Conservation (phyloP, 2,888 invertebrate genomes). For the Seira ritae region DNA sequence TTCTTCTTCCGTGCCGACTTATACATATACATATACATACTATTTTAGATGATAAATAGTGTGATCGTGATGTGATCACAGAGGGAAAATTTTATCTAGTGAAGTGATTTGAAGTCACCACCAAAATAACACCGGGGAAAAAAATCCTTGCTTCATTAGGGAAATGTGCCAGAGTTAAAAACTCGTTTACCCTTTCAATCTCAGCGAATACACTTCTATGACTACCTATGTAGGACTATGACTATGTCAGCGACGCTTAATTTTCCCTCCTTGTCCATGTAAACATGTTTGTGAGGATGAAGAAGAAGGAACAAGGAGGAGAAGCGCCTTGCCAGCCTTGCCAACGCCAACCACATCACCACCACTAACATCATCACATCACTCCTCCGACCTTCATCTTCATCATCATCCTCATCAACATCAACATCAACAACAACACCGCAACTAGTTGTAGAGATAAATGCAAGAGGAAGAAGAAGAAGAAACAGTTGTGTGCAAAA, state of each 20-base stretch:
- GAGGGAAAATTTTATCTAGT: constrained; percentile 1
- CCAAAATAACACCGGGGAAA: constrained; percentile 1
- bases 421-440: background rate
- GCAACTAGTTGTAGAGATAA: background rate
- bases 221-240: no score
- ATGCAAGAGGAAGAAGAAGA: background rate
- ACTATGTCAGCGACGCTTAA: no score
- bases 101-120: constrained; percentile 12
- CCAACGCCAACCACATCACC: constrained; percentile 8
- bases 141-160: constrained; percentile 16
- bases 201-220: no score
- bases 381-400: background rate
- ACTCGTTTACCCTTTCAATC: constrained; percentile 63
- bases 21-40: background rate
- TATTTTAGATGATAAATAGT: no score
- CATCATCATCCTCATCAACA: background rate
- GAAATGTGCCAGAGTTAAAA: constrained; percentile 12
- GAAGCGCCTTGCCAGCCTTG: background rate
- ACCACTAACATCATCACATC: constrained; percentile 3
- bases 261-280: constrained; percentile 9
- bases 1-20: no score
- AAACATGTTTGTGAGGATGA: no score
- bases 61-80: background rate
- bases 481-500: constrained; percentile 11
- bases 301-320: no score